These are phyloP conservation scores for Megaceryle alcyon DNA, from an alignment of 2,797 vertebrate genomes.

Conservation along the genomic window DNA sequence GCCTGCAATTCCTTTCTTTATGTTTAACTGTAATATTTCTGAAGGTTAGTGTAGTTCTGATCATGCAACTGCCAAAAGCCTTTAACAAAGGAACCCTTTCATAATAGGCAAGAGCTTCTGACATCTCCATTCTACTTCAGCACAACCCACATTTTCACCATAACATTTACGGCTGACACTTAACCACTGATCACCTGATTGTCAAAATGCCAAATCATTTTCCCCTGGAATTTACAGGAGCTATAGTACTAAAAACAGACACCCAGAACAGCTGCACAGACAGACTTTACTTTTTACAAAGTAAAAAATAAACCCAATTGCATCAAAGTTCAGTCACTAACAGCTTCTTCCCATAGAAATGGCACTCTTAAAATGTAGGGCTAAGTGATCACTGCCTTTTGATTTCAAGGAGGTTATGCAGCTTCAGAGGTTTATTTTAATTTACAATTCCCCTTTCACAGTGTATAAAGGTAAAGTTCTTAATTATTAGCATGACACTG, in stretches of 20 bases:
- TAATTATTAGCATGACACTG: neutral
- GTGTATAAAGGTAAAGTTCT: neutral
- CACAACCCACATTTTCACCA: neutral
- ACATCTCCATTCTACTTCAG: neutral
- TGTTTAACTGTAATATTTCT: neutral
- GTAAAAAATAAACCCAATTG: neutral
- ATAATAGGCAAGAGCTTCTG: neutral
- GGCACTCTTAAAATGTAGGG: neutral
- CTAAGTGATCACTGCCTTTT: neutral
- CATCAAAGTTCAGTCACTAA: neutral
- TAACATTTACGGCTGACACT: neutral
- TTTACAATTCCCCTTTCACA: neutral
- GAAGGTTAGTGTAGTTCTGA: neutral
- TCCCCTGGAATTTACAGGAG: neutral
- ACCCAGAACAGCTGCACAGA: neutral
- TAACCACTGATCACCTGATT: neutral
- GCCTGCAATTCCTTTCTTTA: neutral
- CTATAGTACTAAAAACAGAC: neutral
- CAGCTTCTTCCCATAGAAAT: neutral
- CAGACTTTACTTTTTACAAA: neutral
- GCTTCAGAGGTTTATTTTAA: neutral
- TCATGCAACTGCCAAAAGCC: neutral
- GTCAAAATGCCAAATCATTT: neutral
- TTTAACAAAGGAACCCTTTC: conserved; percentile 10
- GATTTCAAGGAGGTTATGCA: neutral